phyloP scores from a whole-genome alignment of 2,113 vertebrate species.

The Mohoua ochrocephala region DNA sequence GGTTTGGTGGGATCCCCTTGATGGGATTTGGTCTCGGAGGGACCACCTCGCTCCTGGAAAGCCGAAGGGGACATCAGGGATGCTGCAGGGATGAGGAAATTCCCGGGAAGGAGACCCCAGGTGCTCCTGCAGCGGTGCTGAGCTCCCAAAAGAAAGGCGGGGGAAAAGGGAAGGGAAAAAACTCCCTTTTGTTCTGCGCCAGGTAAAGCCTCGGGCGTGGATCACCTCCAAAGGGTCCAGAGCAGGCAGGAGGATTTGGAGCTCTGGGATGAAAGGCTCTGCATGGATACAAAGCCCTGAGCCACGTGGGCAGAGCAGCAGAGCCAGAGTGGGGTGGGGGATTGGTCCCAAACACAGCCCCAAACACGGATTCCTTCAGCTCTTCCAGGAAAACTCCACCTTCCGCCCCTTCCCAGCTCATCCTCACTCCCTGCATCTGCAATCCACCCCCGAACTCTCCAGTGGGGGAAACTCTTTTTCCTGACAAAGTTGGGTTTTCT shows the following conservation, averaged over 20 bases:
- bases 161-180: too few species aligned
- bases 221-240: neutral
- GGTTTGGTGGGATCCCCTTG: neutral
- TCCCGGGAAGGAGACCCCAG: accelerated
- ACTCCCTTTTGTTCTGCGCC: neutral
- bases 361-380: accelerated
- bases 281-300: neutral
- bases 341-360: accelerated
- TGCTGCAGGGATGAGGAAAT: neutral
- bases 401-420: neutral
- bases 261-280: neutral
- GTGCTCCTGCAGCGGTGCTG: accelerated
- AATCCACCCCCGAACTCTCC: neutral
- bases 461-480: neutral
- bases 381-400: neutral
- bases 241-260: neutral
- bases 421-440: neutral
- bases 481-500: neutral
- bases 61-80: neutral
- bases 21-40: neutral
- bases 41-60: neutral
- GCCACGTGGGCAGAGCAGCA: neutral
- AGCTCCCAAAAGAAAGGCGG: neutral
- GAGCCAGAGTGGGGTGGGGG: neutral
- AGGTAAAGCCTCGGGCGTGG: neutral